phyloP scores from a whole-genome alignment of 2,888 invertebrate species.

The Calliopum simillimum region DNA sequence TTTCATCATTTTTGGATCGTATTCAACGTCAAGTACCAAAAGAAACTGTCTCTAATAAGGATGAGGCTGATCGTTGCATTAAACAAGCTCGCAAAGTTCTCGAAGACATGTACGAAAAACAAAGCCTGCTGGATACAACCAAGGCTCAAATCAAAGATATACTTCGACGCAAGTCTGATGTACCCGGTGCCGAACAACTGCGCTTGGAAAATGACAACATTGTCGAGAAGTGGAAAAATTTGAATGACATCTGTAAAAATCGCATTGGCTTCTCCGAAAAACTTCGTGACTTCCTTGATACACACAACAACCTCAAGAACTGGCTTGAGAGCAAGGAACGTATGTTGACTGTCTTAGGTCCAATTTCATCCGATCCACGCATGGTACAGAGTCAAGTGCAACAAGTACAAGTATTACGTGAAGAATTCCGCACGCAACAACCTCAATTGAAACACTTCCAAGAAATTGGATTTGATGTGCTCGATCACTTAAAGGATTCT shows the following conservation, averaged over 20 bases:
- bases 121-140: slow-evolving; percentile 89
- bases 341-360: slow-evolving; percentile 95
- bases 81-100: slow-evolving; percentile 83
- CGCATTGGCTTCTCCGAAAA: slow-evolving; percentile 75
- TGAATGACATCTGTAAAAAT: slow-evolving; percentile 84
- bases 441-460: slow-evolving; percentile 88
- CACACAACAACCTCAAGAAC: slow-evolving; percentile 82
- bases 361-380: slow-evolving; percentile 94
- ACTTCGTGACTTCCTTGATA: slow-evolving; percentile 92
- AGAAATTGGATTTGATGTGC: slow-evolving; percentile 81
- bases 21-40: slow-evolving; percentile 88
- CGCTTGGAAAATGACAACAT: slow-evolving; percentile 87
- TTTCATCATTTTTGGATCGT: slow-evolving; percentile 89
- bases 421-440: slow-evolving; percentile 94
- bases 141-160: slow-evolving; percentile 90
- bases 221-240: slow-evolving; percentile 85
- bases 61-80: slow-evolving; percentile 90
- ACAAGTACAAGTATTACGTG: slow-evolving; percentile 92
- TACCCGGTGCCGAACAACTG: slow-evolving; percentile 85
- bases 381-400: slow-evolving; percentile 97
- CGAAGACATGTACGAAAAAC: slow-evolving; percentile 94
- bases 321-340: slow-evolving; percentile 95
- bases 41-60: slow-evolving; percentile 82
- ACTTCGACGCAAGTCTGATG: slow-evolving; percentile 84
- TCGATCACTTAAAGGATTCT: slow-evolving; percentile 72